Conservation (phyloP, 2,797 vertebrate genomes). For the Hippoglossus hippoglossus region DNA sequence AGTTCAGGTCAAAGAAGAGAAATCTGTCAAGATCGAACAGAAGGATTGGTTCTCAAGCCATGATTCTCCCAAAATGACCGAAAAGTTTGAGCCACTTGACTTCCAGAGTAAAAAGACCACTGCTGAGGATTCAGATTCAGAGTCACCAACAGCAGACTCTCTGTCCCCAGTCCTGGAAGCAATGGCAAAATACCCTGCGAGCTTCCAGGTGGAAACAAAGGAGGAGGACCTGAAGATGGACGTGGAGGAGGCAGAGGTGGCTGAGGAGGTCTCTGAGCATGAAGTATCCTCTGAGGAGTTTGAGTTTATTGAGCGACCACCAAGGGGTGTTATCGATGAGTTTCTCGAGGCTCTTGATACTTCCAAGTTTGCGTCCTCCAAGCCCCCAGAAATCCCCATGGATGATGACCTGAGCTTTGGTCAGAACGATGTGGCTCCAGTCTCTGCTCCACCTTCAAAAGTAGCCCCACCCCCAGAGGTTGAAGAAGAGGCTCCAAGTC, state of each 20-base stretch:
- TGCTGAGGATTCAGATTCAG: conserved; percentile 81
- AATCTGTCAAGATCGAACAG: conserved; percentile 72
- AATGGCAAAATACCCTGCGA: conserved; percentile 81
- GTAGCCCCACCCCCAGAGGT: conserved; percentile 17
- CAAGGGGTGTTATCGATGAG: conserved; percentile 82
- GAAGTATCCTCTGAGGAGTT: conserved; percentile 87
- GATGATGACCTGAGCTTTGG: conserved; percentile 76
- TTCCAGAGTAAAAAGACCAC: conserved; percentile 69
- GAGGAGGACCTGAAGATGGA: conserved; percentile 65
- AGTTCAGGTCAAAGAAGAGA: conserved; percentile 68
- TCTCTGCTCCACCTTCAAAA: conserved; percentile 15
- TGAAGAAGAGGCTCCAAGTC: conserved; percentile 57
- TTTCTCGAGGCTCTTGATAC: conserved; percentile 84
- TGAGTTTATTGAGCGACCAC: conserved; percentile 85
- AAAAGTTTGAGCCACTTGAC: conserved; percentile 76
- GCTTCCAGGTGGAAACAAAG: conserved; percentile 79
- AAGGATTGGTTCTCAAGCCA: conserved; percentile 80
- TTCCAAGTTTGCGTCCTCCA: conserved; percentile 76
- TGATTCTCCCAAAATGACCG: conserved; percentile 59
- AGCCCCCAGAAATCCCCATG: conserved; percentile 70
- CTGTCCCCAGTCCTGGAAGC: conserved; percentile 85
- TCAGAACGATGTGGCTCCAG: conserved; percentile 46
- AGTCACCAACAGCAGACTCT: conserved; percentile 84
- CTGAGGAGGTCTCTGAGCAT: conserved; percentile 82
- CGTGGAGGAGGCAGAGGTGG: conserved; percentile 73